Evolutionary conservation across 2,113 vertebrate genomes (phyloP).

Genomic region (Taurulus bubalis): DNA sequence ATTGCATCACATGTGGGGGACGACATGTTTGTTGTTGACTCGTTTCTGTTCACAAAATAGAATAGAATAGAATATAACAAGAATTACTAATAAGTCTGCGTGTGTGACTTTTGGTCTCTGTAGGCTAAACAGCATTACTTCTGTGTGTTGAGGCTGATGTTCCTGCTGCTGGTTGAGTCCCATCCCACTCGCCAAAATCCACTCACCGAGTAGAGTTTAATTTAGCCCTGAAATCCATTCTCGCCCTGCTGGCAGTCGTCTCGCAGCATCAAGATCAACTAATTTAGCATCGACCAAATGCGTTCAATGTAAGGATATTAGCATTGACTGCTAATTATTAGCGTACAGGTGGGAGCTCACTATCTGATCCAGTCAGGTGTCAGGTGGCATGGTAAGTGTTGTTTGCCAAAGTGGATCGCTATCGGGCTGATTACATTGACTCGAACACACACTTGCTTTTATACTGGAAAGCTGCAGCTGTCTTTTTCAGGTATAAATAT

Average conservation of each 20-base stretch:
- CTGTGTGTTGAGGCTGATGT: conserved; percentile 1
- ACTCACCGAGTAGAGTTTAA: conserved; percentile 52
- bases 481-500: not conserved
- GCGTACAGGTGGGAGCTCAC: conserved; percentile 24
- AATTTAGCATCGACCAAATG: conserved; percentile 54
- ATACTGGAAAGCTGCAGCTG: conserved; percentile 3
- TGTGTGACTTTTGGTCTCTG: conserved; percentile 10
- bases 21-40: conserved; percentile 25
- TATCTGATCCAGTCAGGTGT: conserved; percentile 45
- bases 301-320: conserved; percentile 25
- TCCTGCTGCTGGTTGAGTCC: conserved; percentile 1
- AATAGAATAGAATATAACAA: not conserved
- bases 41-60: conserved; percentile 2
- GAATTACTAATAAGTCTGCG: not conserved
- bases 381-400: conserved; percentile 21
- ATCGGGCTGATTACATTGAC: conserved; percentile 15
- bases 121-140: not conserved
- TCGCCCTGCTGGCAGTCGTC: conserved; percentile 20
- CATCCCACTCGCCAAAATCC: conserved; percentile 21
- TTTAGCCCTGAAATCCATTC: conserved; percentile 66
- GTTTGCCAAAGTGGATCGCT: conserved; percentile 2
- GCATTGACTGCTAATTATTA: conserved; percentile 51
- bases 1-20: conserved; percentile 23
- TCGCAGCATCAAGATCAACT: conserved; percentile 47
- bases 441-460: not conserved